Evolutionary conservation across 2,888 invertebrate genomes (phyloP).

Genomic region (Girardia tigrina): DNA sequence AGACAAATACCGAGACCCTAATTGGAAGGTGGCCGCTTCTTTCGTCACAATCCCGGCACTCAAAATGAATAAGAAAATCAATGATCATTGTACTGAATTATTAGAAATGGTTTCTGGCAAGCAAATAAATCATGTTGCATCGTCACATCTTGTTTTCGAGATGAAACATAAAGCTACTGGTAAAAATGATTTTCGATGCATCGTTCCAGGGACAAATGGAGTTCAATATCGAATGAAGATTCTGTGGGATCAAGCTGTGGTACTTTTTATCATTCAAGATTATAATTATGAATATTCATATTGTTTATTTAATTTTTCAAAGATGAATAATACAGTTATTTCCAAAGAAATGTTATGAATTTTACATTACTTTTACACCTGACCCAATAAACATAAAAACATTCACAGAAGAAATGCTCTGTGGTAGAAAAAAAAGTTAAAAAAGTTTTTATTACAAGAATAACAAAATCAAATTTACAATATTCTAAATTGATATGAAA

Average conservation of each 20-base stretch:
- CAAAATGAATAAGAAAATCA: background rate
- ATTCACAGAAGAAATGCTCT: no score
- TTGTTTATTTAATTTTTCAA: no score
- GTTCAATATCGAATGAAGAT: constrained; percentile 5
- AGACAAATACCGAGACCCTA: background rate
- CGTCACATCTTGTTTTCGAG: background rate
- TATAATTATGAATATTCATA: background rate
- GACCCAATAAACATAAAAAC: no score
- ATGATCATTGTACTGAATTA: background rate
- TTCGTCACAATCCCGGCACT: background rate
- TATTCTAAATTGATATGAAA: no score
- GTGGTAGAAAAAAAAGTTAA: no score
- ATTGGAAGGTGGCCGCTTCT: constrained; percentile 4
- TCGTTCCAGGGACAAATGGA: background rate
- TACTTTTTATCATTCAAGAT: background rate
- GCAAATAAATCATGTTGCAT: constrained; percentile 15
- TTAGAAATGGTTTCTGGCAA: background rate
- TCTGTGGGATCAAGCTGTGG: constrained; percentile 16
- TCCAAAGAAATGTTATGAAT: no score
- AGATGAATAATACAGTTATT: no score
- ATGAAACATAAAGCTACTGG: constrained; percentile 2
- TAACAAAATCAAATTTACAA: no score
- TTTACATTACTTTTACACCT: no score
- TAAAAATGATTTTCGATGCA: constrained; percentile 8
- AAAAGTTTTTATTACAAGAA: no score